These are phyloP conservation scores for Pseudotriccus pelzelni DNA, from an alignment of 2,797 vertebrate genomes.

Conservation along the genomic window DNA sequence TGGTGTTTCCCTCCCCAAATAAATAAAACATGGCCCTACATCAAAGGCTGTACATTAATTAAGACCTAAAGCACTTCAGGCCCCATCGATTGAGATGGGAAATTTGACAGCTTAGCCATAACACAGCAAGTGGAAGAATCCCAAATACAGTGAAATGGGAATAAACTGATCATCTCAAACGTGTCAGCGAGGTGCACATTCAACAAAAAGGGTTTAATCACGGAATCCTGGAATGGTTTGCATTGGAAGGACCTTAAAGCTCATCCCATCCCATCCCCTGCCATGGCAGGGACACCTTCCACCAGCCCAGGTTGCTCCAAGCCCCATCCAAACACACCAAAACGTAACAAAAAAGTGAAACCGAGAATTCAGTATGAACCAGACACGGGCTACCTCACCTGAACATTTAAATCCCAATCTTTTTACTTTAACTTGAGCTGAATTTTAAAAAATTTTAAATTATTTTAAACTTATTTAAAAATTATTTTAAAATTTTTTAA, in stretches of 20 bases:
- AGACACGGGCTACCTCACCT: accelerated
- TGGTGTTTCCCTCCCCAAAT: neutral
- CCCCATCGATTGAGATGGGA: neutral
- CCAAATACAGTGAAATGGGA: neutral
- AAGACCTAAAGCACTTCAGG: constrained; percentile 1
- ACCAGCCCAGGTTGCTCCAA: accelerated
- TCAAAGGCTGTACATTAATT: neutral
- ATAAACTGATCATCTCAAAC: neutral
- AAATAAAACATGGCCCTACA: neutral
- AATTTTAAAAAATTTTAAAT: no score
- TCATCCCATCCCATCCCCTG: accelerated
- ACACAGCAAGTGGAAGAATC: neutral
- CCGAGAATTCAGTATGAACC: neutral
- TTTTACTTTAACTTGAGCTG: neutral
- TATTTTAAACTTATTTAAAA: no score
- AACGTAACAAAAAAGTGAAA: neutral
- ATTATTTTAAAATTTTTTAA: neutral
- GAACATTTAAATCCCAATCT: neutral
- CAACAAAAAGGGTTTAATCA: neutral
- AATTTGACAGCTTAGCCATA: neutral
- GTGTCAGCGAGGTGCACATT: neutral
- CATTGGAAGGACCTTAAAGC: neutral
- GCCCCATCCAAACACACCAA: neutral
- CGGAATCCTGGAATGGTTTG: neutral
- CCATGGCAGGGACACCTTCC: neutral